Percentiles rank a stretch among this genome's conserved stretches.
Conservation (phyloP, 2,113 vertebrate species). For the Chloropsis hardwickii region DNA sequence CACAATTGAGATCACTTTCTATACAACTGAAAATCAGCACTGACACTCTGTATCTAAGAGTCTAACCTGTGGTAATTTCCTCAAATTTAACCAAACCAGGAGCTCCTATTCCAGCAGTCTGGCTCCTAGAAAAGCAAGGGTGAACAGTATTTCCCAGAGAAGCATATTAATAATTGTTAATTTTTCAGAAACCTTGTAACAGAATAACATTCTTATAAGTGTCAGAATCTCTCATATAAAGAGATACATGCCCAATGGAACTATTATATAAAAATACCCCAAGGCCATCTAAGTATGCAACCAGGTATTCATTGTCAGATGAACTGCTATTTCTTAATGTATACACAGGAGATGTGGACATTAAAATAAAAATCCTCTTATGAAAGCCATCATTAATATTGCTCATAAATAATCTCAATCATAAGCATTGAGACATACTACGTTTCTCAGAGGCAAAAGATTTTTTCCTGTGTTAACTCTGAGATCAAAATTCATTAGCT, state of each 20-base stretch:
- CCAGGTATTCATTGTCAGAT: neutral
- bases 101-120: neutral
- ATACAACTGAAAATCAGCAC: neutral
- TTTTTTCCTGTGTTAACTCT: neutral
- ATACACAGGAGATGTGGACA: fast-evolving
- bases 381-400: neutral
- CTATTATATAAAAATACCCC: neutral
- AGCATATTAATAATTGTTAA: neutral
- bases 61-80: neutral
- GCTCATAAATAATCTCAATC: neutral
- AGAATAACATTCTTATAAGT: neutral
- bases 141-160: neutral
- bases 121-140: neutral
- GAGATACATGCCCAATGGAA: neutral
- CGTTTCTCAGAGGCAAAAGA: neutral
- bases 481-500: neutral
- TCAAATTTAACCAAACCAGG: neutral
- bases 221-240: neutral
- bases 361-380: neutral
- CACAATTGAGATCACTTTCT: fast-evolving
- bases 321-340: neutral
- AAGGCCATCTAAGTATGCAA: neutral
- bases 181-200: neutral
- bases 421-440: neutral
- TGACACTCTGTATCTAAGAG: neutral